phyloP scores from a whole-genome alignment of 2,888 invertebrate species.

The Epistrophe eligans region DNA sequence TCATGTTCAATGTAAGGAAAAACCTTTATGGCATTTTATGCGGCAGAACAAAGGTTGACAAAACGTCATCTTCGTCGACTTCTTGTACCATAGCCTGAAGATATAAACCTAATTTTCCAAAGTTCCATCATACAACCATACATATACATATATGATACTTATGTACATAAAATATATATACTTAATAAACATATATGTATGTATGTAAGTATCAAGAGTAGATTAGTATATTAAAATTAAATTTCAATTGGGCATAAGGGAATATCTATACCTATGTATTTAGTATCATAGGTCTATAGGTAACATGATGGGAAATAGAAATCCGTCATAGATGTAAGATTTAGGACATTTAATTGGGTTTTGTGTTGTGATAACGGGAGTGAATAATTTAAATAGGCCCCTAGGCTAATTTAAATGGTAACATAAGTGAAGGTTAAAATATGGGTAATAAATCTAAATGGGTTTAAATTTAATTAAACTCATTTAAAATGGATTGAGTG shows the following conservation, averaged over 20 bases:
- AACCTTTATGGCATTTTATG: slow-evolving; percentile 25
- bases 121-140: slow-evolving; percentile 18
- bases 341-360: slow-evolving; percentile 57
- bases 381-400: slow-evolving; percentile 56
- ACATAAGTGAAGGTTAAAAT: slow-evolving; percentile 10
- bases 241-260: slow-evolving; percentile 60
- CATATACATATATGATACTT: too few relatives aligned
- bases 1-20: neutral
- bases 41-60: slow-evolving; percentile 42
- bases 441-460: slow-evolving; percentile 19
- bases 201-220: neutral
- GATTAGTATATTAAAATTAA: slow-evolving; percentile 66
- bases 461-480: slow-evolving; percentile 40
- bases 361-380: slow-evolving; percentile 23
- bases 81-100: slow-evolving; percentile 50
- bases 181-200: too few relatives aligned
- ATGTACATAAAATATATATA: too few relatives aligned
- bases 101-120: slow-evolving; percentile 55
- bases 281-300: too few relatives aligned
- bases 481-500: neutral
- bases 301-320: neutral
- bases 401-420: slow-evolving; percentile 3
- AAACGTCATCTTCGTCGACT: slow-evolving; percentile 19
- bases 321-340: slow-evolving; percentile 53
- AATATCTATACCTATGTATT: neutral